Percentiles rank a stretch among this genome's conserved stretches.
phyloP scores from a whole-genome alignment of 2,888 invertebrate species.

The Thymelicus lineola region DNA sequence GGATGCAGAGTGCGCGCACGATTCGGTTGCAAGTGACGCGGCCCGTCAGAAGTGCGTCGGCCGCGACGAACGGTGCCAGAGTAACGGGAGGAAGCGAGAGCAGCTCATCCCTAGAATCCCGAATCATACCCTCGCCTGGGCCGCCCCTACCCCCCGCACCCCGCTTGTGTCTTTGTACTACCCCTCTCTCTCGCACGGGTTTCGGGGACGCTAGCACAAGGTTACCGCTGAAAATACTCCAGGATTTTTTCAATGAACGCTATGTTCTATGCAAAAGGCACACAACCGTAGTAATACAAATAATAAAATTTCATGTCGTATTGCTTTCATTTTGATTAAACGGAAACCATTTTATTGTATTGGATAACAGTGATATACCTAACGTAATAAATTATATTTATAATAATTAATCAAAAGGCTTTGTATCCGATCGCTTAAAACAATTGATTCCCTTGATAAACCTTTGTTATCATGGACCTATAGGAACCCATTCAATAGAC shows the following conservation, averaged over 20 bases:
- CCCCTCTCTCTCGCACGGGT: conserved; percentile 79
- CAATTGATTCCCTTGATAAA: conserved; percentile 25
- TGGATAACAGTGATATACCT: no score
- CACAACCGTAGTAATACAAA: conserved; percentile 29
- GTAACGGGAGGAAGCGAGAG: conserved; percentile 82
- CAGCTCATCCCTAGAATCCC: conserved; percentile 85
- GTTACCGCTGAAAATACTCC: conserved; percentile 54
- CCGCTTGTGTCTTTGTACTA: conserved; percentile 72
- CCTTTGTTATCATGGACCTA: conserved; percentile 2
- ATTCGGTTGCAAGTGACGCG: conserved; percentile 57
- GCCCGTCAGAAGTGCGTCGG: conserved; percentile 66
- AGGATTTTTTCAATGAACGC: conserved; percentile 37
- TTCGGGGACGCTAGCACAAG: conserved; percentile 66
- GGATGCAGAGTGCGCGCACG: conserved; percentile 49
- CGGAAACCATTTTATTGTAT: no score
- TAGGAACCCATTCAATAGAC: background rate
- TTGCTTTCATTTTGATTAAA: no score
- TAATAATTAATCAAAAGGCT: background rate
- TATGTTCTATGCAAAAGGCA: conserved; percentile 17
- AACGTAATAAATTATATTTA: no score
- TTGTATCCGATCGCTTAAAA: background rate
- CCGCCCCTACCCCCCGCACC: conserved; percentile 69
- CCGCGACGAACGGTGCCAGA: conserved; percentile 79
- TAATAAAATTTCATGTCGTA: conserved; percentile 11
- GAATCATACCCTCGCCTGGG: conserved; percentile 81